Percentiles rank a stretch among this genome's conserved stretches.
phyloP scores from a whole-genome alignment of 2,113 vertebrate species.

The Indicator indicator region DNA sequence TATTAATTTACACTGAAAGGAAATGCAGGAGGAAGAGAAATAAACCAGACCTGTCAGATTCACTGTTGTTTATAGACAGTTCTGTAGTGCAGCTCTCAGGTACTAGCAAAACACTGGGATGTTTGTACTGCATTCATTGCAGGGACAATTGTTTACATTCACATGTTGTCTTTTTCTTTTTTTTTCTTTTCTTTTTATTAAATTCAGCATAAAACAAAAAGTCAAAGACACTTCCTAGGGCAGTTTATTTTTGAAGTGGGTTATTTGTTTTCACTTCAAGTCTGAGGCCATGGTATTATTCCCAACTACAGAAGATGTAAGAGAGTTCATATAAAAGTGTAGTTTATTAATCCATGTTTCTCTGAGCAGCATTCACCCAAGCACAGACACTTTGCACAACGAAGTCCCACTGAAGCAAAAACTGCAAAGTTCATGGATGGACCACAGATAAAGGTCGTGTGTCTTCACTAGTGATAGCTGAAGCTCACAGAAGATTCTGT shows the following conservation, averaged over 20 bases:
- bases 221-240: conserved; percentile 42
- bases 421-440: not conserved
- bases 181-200: not conserved
- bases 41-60: not conserved
- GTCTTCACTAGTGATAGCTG: conserved; percentile 12
- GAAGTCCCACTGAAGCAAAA: not conserved
- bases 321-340: not conserved
- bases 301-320: not conserved
- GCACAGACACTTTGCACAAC: not conserved
- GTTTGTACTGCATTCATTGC: not conserved
- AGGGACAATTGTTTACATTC: conserved; percentile 22
- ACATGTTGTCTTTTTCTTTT: not conserved
- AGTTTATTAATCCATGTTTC: not conserved
- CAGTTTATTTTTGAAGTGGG: conserved; percentile 51
- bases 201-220: not conserved
- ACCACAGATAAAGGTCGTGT: not conserved
- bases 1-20: not conserved
- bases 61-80: not conserved
- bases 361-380: not conserved
- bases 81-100: not conserved
- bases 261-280: conserved; percentile 18
- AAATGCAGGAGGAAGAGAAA: not conserved
- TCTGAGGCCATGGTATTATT: not conserved
- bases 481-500: conserved; percentile 22
- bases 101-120: not conserved